These are phyloP conservation scores for Spatulosminthurus flaviceps DNA, from an alignment of 2,888 invertebrate species.

Conservation along the genomic window DNA sequence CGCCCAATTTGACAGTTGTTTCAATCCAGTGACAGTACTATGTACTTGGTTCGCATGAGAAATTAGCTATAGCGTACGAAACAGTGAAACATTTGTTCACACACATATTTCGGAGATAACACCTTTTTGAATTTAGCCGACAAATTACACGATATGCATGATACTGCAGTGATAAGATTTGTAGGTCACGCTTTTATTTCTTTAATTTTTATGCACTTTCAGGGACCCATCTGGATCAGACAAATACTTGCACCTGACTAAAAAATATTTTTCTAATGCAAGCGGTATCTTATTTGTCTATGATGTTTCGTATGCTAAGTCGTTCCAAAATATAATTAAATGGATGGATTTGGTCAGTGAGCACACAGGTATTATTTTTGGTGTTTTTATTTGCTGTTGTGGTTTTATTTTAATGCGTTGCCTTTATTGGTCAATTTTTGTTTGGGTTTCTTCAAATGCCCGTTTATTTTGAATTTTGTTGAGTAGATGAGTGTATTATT, in stretches of 20 bases:
- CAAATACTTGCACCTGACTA: constrained; percentile 41
- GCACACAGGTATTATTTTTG: constrained; percentile 26
- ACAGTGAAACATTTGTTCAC: too few species aligned
- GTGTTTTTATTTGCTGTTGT: neutral
- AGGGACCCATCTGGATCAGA: constrained; percentile 54
- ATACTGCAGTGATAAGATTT: too few species aligned
- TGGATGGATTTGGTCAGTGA: constrained; percentile 47
- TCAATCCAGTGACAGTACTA: too few species aligned
- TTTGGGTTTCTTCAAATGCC: too few species aligned
- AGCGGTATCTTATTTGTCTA: constrained; percentile 48
- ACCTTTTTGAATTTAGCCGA: too few species aligned
- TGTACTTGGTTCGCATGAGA: too few species aligned
- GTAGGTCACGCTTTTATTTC: neutral
- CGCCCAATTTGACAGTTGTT: too few species aligned
- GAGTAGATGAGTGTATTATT: too few species aligned
- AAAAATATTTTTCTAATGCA: constrained; percentile 42
- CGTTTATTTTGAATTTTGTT: too few species aligned
- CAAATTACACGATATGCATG: too few species aligned
- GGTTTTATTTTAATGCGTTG: neutral
- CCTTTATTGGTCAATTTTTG: neutral
- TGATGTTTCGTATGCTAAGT: constrained; percentile 45
- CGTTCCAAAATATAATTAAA: constrained; percentile 47
- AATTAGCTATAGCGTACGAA: too few species aligned
- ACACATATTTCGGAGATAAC: too few species aligned
- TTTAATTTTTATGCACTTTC: neutral